phyloP scores from a whole-genome alignment of 2,797 vertebrate species.

The Onychomys torridus region DNA sequence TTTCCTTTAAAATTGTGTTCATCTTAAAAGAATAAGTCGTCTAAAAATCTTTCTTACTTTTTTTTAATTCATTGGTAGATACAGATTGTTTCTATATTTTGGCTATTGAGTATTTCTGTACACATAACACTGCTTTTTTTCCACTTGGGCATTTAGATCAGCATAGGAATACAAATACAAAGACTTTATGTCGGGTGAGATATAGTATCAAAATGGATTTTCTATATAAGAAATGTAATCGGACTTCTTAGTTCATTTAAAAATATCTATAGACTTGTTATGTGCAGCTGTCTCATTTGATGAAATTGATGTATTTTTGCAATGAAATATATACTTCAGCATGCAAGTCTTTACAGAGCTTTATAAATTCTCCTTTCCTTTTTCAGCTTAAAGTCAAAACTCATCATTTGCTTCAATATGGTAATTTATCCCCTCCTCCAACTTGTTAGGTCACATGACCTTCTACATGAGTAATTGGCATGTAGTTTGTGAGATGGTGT shows the following conservation, averaged over 20 bases:
- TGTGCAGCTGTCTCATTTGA: conserved; percentile 40
- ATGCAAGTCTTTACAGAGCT: conserved; percentile 23
- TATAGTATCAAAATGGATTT: conserved; percentile 21
- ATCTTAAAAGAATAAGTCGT: neutral
- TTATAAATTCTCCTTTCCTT: conserved; percentile 49
- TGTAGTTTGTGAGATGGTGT: neutral
- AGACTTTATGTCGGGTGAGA: neutral
- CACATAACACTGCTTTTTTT: neutral
- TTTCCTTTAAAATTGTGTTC: neutral
- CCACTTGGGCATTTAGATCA: neutral
- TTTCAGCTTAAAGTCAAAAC: conserved; percentile 12
- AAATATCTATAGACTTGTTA: conserved; percentile 57
- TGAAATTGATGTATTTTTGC: conserved; percentile 50
- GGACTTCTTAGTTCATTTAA: conserved; percentile 41
- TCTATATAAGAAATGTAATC: neutral
- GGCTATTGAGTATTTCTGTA: neutral
- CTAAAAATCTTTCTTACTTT: neutral
- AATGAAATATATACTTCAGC: conserved; percentile 48
- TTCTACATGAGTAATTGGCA: neutral
- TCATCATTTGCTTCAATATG: neutral
- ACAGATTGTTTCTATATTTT: neutral
- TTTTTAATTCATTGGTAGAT: neutral
- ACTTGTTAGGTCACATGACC: neutral
- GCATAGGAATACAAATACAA: conserved; percentile 18
- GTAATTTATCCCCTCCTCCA: neutral